Base-by-base conservation (phyloP, 1,140 invertebrate genomes). In the Penaeus vannamei region DNA sequence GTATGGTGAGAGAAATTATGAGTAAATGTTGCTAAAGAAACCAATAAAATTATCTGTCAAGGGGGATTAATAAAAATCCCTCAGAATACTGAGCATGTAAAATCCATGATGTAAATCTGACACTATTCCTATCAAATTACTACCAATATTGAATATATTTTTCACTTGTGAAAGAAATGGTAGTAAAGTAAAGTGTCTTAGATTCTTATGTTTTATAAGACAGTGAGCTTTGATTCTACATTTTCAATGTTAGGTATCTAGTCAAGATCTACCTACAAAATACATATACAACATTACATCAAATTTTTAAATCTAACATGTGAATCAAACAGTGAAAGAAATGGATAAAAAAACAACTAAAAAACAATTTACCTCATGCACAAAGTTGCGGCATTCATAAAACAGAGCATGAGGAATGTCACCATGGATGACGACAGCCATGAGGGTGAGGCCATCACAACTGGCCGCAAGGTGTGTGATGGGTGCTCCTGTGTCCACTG, bases 381-480 rank as follows among this genome's bases (percentile, higher is more conserved):
- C 72, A 64, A 89, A 46, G 69, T 29, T 79, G 36, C 87, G 82
- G 14, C 84, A 77, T 60, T 89, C 87, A 84, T 89, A 89, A 23
- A 89, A 84, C 23, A 89, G 87, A 8, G 69, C 87, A 66, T 89
- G 82, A 79, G 87, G 83, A n/a, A 26, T 61, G 42, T 85, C 29
- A 23, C 84, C 60, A 42, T 84, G 64, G 59, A 89, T 53, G 59
- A 89, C 64, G 61, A 66, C 22, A 17, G 84, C 87, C 32, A 89
- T 29, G 23, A 89, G 87, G 32, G 87, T 85, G 66, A 89, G 83
- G 17, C 87, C 87, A 80, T 89, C 87, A 85, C 87, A 89, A 42
- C 87, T 89, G 59, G 29, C 26, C 29, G 76, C 53, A 19, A 89
- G n/a, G 36, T 89, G 83, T 12, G 87, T 89, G 20, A 89, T 42